A percentile compares a stretch with the other conserved stretches of the same genome.
These are phyloP conservation scores for Ophion costatus DNA, from an alignment of 2,888 invertebrate genomes.

Conservation along the genomic window DNA sequence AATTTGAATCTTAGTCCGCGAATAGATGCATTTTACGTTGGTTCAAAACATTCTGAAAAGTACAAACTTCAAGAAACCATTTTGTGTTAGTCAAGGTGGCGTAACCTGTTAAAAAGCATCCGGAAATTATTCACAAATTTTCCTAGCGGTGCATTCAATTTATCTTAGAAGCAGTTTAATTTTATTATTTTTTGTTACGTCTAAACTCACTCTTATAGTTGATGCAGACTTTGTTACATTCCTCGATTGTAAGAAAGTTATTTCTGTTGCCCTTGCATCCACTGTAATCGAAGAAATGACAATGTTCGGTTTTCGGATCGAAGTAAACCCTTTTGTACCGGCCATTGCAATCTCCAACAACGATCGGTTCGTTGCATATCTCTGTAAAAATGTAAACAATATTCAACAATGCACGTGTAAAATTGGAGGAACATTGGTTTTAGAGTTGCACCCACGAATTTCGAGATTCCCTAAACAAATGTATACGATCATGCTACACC, in stretches of 20 bases:
- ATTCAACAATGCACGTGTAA: background rate
- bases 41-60: too few species aligned
- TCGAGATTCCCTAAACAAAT: too few species aligned
- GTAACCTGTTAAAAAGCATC: too few species aligned
- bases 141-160: too few species aligned
- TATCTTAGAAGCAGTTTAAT: background rate
- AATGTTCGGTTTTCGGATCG: conserved; percentile 88
- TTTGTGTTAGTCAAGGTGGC: too few species aligned
- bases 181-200: conserved; percentile 1
- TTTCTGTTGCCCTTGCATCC: conserved; percentile 96
- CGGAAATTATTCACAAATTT: too few species aligned
- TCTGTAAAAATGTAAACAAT: conserved; percentile 68
- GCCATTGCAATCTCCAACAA: conserved; percentile 73
- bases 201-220: conserved; percentile 83
- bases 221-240: conserved; percentile 88
- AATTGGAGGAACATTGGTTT: background rate
- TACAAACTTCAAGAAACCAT: too few species aligned
- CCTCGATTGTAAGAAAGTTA: conserved; percentile 91
- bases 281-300: conserved; percentile 93
- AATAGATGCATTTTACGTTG: too few species aligned
- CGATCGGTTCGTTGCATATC: conserved; percentile 79
- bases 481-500: too few species aligned
- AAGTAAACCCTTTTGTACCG: conserved; percentile 85
- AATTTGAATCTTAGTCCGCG: too few species aligned
- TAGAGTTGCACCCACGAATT: too few species aligned